phyloP scores from a whole-genome alignment of 2,113 vertebrate species.

The Alosa alosa region DNA sequence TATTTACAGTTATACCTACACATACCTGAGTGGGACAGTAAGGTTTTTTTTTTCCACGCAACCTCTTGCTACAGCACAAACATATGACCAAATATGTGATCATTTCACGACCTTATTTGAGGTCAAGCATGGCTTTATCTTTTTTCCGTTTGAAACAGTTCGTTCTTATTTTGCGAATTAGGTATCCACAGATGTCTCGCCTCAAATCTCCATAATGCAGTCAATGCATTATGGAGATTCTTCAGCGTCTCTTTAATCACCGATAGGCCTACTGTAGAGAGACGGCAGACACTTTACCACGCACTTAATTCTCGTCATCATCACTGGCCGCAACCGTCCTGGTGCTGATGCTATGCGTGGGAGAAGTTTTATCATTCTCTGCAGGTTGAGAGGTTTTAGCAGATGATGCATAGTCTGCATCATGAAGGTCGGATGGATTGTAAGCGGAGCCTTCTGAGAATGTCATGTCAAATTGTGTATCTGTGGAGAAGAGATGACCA shows the following conservation, averaged over 20 bases:
- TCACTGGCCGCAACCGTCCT: background rate
- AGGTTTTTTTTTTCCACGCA: background rate
- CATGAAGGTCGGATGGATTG: slow-evolving; percentile 2
- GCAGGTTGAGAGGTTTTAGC: background rate
- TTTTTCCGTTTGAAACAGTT: background rate
- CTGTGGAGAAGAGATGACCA: background rate
- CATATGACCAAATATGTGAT: background rate
- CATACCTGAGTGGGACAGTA: slow-evolving; percentile 23
- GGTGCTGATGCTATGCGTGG: background rate
- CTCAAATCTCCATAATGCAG: background rate
- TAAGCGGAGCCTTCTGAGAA: slow-evolving; percentile 27
- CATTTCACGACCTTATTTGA: background rate
- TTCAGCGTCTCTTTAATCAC: background rate
- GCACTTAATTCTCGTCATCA: background rate
- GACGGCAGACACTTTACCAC: background rate
- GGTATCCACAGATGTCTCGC: background rate
- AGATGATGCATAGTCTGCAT: slow-evolving; percentile 24
- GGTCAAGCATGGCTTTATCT: slow-evolving; percentile 5
- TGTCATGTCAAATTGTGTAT: slow-evolving; percentile 30
- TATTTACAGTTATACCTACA: background rate
- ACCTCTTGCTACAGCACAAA: background rate
- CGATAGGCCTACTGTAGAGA: background rate
- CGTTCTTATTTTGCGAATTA: background rate
- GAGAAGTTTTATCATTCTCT: background rate
- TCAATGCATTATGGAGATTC: too few relatives aligned